Evolutionary conservation across 2,113 vertebrate species (phyloP), one percentile per base, ranked within the genome.

Genomic region (Panurus biarmicus): DNA sequence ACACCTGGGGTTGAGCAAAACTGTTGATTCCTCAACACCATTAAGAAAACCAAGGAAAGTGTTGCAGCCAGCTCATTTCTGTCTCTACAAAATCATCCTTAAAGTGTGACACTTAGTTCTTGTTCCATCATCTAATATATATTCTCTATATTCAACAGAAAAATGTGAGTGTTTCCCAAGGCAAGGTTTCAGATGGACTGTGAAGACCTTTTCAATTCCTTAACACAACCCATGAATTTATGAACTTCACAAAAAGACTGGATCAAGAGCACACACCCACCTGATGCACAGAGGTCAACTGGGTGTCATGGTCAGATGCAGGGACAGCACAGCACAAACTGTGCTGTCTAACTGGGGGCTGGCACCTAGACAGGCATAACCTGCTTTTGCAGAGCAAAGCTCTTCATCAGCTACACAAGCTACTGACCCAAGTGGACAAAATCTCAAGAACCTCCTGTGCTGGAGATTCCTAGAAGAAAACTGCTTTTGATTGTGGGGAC

Each of bases 201-300:
- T 42, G 15, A 73, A 79, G 61, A 64, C 26, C 26, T 11, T 62
- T 57, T 87, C 35, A 67, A 64, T 25, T 56, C 4, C 10, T 38
- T 69, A 21, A 75, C 8, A 73, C 53, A 58, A 61, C 33, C 42
- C 13, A 36, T 56, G 31, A 44, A 65, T 48, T 64, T 23, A 23
- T 11, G 29, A 89, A 18, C 48, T 69, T 69, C 0, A 1, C 61
- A 57, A 25, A 66, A 69, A 44, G n/a, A 48, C 16, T 10, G 17
- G 29, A 21, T 38, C 0, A 7, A 87, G 73, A 64, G 26, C 38
- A 80, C n/a, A 22, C 22, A 57, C 10, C 10, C 0, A 0, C 6
- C 5, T 70, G 72, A 50, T 22, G 11, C 9, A 11, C 11, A 38
- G 29, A 47, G 50, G 42, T 14, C 33, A 53, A 1, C 0, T 40